Evolutionary conservation across 2,888 invertebrate genomes (phyloP), one percentile per base, ranked within the genome.

Genomic region (Formica aserva): DNA sequence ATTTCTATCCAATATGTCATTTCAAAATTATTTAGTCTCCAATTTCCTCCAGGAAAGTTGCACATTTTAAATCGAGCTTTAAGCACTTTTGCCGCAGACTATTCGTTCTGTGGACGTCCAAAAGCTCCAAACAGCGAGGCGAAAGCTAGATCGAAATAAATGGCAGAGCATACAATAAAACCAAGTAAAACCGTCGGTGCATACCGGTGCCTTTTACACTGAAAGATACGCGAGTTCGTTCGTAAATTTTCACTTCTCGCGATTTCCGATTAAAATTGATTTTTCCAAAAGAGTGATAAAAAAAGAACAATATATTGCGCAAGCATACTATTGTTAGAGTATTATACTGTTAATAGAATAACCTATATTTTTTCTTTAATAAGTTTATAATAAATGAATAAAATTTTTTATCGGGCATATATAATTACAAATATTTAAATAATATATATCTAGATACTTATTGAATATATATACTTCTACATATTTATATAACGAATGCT

Each of bases 71-170:
- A 60, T 63, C 72, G 60, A 78, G 87, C 62, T 80, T 84, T 77
- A 85, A 85, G 80, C 86, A 84, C 86, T 87, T 85, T 88, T 82
- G 69, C 84, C 63, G 74, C 65, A 22, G 69, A 52, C 87, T 78
- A 83, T 88, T 88, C 89, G 74, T 85, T 81, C 67, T 75, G 35
- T 62, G 81, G 82, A 84, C 63, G 85, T 57, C 85, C 76, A 80
- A 88, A 88, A 80, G 82, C 85, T 81, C 41, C 85, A 87, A 82
- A 78, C 85, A 82, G 78, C 82, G 57, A 45, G 63, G 82, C 65
- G 71, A 82, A 87, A 84, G 89, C 85, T 60, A 76, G 83, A 89
- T 88, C 78, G 85, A 89, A 88, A 88, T 89, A 88, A 87, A 88
- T 85, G 89, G 81, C 67, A 60, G 38, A 62, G 41, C 52, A 60